Evolutionary conservation across 2,888 invertebrate species (phyloP).

Genomic region (Mythimna impura): DNA sequence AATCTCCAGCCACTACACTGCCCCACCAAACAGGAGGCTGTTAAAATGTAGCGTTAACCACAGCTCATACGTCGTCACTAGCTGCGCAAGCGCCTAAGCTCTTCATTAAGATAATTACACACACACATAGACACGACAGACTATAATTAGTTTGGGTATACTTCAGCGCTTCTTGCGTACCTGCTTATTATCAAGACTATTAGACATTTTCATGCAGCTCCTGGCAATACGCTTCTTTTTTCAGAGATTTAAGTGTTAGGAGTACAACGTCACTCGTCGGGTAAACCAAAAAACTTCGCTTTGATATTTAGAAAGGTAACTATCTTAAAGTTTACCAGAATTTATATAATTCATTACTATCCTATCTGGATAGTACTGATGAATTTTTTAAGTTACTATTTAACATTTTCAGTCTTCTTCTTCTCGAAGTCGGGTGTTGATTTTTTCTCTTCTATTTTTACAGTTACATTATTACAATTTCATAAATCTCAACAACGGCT

Average conservation of each 20-base stretch:
- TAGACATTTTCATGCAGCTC: neutral
- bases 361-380: too few relatives aligned
- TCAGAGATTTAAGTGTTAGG: neutral
- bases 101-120: conserved; percentile 71
- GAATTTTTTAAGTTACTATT: neutral
- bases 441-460: neutral
- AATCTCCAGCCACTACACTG: neutral
- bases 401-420: neutral
- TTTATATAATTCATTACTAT: neutral
- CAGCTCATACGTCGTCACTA: conserved; percentile 23
- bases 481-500: neutral
- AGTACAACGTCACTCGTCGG: too few relatives aligned
- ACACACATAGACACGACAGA: conserved; percentile 35
- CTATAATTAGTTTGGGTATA: conserved; percentile 47
- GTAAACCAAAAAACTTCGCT: too few relatives aligned
- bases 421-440: neutral
- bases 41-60: conserved; percentile 51
- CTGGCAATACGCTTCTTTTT: neutral
- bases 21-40: neutral
- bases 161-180: conserved; percentile 23
- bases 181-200: conserved; percentile 8
- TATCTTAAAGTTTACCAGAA: neutral
- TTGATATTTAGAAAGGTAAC: too few relatives aligned
- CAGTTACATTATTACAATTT: neutral
- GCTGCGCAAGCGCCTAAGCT: conserved; percentile 59